Base-by-base conservation (phyloP, 1,140 invertebrate species). In the Zaprionus nigranus region DNA sequence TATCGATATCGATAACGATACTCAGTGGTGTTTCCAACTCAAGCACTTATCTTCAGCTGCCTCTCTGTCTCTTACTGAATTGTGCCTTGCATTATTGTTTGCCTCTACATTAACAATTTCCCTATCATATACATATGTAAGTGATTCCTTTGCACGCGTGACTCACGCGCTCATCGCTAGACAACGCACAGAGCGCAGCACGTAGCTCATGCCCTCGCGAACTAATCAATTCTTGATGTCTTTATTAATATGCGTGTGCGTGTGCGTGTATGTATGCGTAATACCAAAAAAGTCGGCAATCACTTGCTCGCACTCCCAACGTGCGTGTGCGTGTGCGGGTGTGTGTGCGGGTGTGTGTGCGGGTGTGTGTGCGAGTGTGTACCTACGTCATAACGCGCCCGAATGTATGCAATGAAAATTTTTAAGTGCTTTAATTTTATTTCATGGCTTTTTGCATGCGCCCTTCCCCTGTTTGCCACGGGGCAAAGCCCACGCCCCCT, bases 391-490 rank as follows among this genome's bases (percentile, higher is more conserved):
- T 28, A 17, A 40, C 26, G 34, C 80, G 70, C 64, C 17, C 65
- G 65, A 75, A 80, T 76, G 59, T 76, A 74, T 84, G 84, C 81
- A 90, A 77, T 81, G 75, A 88, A 84, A 46, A 61, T 65, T 76
- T 88, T 84, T 88, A 87, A 87, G 84, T 87, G 84, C 84, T 87
- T 84, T 87, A 87, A 87, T 87, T 87, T 88, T 73, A 87, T 87
- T 83, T 87, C 65, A 65, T 46, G 61, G 57, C 62, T 57, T 67
- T 46, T 61, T 68, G 75, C 60, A 65, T 17, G 62, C 65, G 15
- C 40, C 30, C 30, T 11, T 43, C 51, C 59, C 26, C 51, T 38
- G 49, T 65, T 46, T 22, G 13, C 24, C 28, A n/a, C 7, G 12
- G 17, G 13, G 7, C 3, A 22, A 5, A 13, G 20, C 20, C 30